These are phyloP conservation scores for Magallana angulata DNA, from an alignment of 1,140 invertebrate species.

Conservation along the genomic window DNA sequence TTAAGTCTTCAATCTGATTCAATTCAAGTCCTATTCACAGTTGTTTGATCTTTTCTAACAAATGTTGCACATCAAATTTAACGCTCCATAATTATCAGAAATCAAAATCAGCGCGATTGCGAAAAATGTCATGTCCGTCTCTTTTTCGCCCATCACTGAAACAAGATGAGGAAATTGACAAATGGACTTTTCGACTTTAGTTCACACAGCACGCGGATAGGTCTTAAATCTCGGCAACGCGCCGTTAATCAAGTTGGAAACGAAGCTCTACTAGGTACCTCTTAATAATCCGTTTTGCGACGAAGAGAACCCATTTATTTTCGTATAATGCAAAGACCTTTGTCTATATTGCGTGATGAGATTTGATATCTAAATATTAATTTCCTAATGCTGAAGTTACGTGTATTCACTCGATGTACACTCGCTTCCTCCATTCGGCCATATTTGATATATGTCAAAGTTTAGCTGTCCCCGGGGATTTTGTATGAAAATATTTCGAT, in stretches of 20 bases:
- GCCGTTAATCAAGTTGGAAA: background rate
- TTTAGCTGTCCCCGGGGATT: background rate
- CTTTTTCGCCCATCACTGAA: conserved; percentile 6
- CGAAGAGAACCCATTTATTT: background rate
- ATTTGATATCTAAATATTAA: conserved; percentile 36
- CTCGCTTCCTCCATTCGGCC: background rate
- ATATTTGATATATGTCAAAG: background rate
- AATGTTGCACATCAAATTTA: background rate
- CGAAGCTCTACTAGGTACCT: background rate
- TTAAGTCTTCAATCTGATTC: background rate
- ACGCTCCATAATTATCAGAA: conserved; percentile 23
- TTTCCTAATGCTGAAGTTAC: conserved; percentile 24
- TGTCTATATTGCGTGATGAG: background rate
- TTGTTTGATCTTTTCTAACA: conserved; percentile 16
- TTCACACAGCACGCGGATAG: conserved; percentile 7
- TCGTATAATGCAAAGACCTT: background rate
- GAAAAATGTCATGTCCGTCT: background rate
- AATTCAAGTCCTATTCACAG: background rate
- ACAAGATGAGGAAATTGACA: conserved; percentile 22
- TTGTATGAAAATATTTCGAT: background rate
- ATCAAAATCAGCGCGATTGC: conserved; percentile 17
- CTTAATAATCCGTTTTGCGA: conserved; percentile 3
- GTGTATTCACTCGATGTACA: background rate
- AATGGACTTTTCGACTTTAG: conserved; percentile 28
- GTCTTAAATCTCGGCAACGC: background rate